Percentiles rank a stretch among this genome's conserved stretches.
Evolutionary conservation across 1,140 invertebrate genomes (phyloP).

Genomic region (Drosophila cardini): DNA sequence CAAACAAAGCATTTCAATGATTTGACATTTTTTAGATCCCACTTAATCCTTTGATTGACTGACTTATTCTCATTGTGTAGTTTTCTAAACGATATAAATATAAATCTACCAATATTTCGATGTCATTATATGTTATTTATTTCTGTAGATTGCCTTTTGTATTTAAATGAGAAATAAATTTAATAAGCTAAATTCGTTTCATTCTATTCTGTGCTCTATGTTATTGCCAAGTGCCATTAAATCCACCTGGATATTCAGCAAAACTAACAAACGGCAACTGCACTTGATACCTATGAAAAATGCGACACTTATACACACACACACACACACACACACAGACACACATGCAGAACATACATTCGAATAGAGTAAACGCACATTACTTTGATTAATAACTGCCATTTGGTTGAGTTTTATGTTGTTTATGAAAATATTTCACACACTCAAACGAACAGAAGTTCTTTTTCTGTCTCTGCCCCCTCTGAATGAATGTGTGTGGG

Average conservation of each 20-base stretch:
- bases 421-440: slow-evolving; percentile 83
- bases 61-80: not conserved
- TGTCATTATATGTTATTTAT: slow-evolving; percentile 29
- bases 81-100: not conserved
- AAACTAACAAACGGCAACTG: slow-evolving; percentile 65
- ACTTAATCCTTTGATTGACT: not conserved
- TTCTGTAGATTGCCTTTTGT: slow-evolving; percentile 13
- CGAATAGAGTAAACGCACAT: slow-evolving; percentile 62
- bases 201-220: slow-evolving; percentile 20
- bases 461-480: not conserved
- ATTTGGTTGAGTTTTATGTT: slow-evolving; percentile 83
- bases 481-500: slow-evolving; percentile 19
- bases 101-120: not conserved
- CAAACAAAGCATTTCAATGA: not conserved
- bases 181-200: slow-evolving; percentile 10
- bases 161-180: slow-evolving; percentile 1
- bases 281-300: slow-evolving; percentile 76
- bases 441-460: slow-evolving; percentile 41
- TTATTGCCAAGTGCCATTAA: slow-evolving; percentile 64
- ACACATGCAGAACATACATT: too few relatives aligned
- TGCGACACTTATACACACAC: slow-evolving; percentile 45
- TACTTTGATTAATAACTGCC: slow-evolving; percentile 83
- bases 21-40: not conserved
- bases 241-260: slow-evolving; percentile 73
- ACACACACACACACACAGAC: slow-evolving; percentile 24